A percentile compares a stretch with the other conserved stretches of the same genome.
phyloP scores from a whole-genome alignment of 2,797 vertebrate genomes.

The Sebastes itinus region DNA sequence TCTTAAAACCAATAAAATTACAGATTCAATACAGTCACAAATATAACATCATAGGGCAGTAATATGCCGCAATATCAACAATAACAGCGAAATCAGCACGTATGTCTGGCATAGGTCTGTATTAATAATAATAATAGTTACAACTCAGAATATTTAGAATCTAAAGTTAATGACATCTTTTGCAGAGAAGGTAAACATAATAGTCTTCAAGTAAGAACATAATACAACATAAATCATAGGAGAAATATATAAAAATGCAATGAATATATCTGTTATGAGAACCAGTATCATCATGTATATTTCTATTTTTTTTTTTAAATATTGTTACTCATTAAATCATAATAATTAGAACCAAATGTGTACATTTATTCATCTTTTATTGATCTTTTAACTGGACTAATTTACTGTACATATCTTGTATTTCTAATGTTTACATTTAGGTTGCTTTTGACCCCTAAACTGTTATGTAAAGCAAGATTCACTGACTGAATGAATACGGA shows the following conservation, averaged over 20 bases:
- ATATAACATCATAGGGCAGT: background rate
- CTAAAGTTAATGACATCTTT: background rate
- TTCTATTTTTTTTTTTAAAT: background rate
- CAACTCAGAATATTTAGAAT: background rate
- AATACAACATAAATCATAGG: background rate
- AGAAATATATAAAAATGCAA: background rate
- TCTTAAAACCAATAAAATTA: background rate
- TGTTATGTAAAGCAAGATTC: background rate
- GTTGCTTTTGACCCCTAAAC: background rate
- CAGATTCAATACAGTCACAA: constrained; percentile 4
- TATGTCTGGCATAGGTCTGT: background rate
- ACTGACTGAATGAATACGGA: background rate
- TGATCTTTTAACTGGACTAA: background rate
- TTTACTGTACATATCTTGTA: background rate
- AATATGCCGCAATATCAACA: background rate
- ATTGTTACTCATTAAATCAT: background rate
- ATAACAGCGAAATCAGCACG: background rate
- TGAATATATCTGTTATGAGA: background rate
- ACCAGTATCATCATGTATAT: background rate
- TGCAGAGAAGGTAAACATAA: background rate
- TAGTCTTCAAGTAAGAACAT: background rate
- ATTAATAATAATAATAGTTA: background rate
- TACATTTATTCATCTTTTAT: background rate
- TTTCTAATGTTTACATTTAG: background rate
- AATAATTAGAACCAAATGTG: background rate